Evolutionary conservation across 2,888 invertebrate genomes (phyloP).

Genomic region (Laspeyria flexula): DNA sequence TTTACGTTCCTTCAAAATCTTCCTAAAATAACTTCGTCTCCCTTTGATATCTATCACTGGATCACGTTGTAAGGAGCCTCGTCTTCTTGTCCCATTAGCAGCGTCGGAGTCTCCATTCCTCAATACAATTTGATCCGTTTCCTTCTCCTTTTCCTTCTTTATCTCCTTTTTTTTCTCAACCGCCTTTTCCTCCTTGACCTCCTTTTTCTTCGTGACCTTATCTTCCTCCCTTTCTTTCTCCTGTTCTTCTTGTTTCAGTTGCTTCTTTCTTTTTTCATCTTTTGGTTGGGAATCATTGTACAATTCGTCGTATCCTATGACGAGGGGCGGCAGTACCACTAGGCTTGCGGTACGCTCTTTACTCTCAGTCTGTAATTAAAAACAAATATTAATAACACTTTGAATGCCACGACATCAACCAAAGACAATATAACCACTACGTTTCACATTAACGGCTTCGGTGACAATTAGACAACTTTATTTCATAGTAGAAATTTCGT

Average conservation of each 20-base stretch:
- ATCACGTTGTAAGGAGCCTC: too few relatives aligned
- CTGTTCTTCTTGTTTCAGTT: not conserved
- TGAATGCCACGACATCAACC: too few relatives aligned
- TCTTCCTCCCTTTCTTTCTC: not conserved
- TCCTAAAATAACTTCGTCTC: constrained; percentile 16
- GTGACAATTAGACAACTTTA: too few relatives aligned
- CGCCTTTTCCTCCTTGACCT: not conserved
- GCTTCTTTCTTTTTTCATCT: not conserved
- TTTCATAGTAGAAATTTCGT: too few relatives aligned
- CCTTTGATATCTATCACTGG: constrained; percentile 10
- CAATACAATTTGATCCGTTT: too few relatives aligned
- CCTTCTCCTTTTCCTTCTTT: not conserved
- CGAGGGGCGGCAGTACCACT: constrained; percentile 68
- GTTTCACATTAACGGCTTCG: too few relatives aligned
- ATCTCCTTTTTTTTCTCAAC: not conserved
- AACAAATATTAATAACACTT: not conserved
- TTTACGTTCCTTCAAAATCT: constrained; percentile 2
- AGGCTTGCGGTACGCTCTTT: constrained; percentile 63
- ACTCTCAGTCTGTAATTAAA: constrained; percentile 42
- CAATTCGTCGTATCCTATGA: constrained; percentile 72
- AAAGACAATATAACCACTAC: too few relatives aligned
- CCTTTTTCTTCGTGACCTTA: not conserved
- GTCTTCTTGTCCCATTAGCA: too few relatives aligned
- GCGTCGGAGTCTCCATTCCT: too few relatives aligned
- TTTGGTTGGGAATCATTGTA: constrained; percentile 35